A percentile compares a stretch with the other conserved stretches of the same genome.
Evolutionary conservation across 1,140 invertebrate species (phyloP).

Genomic region (Plodia interpunctella): DNA sequence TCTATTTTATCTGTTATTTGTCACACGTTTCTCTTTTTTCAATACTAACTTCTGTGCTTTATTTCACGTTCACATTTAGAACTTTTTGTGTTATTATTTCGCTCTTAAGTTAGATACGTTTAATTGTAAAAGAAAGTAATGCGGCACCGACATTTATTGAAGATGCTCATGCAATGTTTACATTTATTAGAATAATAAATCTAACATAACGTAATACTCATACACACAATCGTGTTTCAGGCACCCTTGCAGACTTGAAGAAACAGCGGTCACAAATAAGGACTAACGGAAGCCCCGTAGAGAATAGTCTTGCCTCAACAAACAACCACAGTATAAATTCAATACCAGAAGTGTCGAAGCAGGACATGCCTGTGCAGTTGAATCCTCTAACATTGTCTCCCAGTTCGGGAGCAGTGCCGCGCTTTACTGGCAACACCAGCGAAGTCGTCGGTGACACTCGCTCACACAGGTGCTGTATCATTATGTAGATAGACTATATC

Average conservation of each 20-base stretch:
- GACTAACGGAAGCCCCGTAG: slow-evolving; percentile 78
- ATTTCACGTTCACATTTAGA: slow-evolving; percentile 3
- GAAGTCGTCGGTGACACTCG: slow-evolving; percentile 72
- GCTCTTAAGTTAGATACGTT: slow-evolving; percentile 1
- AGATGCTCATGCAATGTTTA: slow-evolving; percentile 30
- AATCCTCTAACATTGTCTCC: slow-evolving; percentile 41
- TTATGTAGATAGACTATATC: slow-evolving; percentile 51
- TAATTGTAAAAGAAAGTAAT: slow-evolving; percentile 17
- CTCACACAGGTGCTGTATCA: slow-evolving; percentile 70
- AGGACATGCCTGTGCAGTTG: slow-evolving; percentile 50
- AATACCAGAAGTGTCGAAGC: slow-evolving; percentile 45
- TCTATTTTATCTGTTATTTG: background rate
- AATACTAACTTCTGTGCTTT: background rate
- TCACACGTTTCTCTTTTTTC: slow-evolving; percentile 8
- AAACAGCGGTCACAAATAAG: slow-evolving; percentile 91
- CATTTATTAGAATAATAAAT: background rate
- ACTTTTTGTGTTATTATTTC: slow-evolving; percentile 12
- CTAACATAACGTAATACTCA: slow-evolving; percentile 7
- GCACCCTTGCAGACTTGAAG: slow-evolving; percentile 92
- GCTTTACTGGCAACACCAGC: slow-evolving; percentile 70
- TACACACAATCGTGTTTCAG: slow-evolving; percentile 42
- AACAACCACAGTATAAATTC: slow-evolving; percentile 64
- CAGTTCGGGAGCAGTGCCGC: slow-evolving; percentile 49
- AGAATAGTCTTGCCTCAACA: slow-evolving; percentile 56
- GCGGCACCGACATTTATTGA: slow-evolving; percentile 17